Evolutionary conservation across 2,797 vertebrate species (phyloP).

Genomic region (Gallinago solitaria): DNA sequence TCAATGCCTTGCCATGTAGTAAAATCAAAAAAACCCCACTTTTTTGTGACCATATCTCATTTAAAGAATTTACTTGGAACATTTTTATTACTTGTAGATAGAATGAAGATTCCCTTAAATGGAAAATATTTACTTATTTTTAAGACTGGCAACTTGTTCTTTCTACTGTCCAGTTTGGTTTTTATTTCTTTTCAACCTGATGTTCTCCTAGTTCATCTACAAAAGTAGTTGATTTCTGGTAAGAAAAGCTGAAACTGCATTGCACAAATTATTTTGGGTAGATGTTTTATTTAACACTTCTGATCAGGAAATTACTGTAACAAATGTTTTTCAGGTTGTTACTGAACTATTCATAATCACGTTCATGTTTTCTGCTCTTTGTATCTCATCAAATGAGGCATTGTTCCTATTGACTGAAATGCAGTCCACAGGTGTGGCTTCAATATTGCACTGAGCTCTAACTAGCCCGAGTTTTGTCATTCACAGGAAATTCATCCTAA

Average conservation of each 20-base stretch:
- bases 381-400: neutral
- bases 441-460: neutral
- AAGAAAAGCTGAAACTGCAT: neutral
- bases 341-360: neutral
- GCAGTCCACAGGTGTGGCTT: neutral
- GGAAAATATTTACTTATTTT: neutral
- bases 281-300: neutral
- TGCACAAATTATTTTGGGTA: neutral
- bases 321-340: neutral
- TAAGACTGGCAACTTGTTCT: neutral
- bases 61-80: neutral
- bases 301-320: neutral
- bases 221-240: neutral
- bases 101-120: neutral
- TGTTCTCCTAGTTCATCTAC: neutral
- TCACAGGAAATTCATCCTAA: slow-evolving; percentile 37
- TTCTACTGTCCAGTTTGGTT: neutral
- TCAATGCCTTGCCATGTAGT: neutral
- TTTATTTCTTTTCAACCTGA: neutral
- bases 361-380: neutral
- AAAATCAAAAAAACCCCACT: neutral
- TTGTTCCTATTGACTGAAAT: slow-evolving; percentile 19
- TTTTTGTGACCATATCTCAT: neutral
- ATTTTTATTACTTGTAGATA: neutral
- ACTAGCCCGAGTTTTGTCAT: neutral